Evolutionary conservation across 2,888 invertebrate genomes (phyloP).

Genomic region (Exocentrus adspersus): DNA sequence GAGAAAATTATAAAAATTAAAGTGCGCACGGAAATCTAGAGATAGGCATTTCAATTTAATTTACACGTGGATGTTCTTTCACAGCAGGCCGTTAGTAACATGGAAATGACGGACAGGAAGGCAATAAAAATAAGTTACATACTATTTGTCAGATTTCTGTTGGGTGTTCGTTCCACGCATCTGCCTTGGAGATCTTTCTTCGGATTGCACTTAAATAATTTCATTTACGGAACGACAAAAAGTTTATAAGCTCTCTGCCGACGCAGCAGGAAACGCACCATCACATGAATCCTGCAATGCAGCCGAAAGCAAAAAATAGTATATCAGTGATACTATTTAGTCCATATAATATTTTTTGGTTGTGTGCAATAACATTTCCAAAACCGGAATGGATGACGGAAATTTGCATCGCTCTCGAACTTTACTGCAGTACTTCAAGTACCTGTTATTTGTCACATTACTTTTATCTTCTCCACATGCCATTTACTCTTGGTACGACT

Average conservation of each 20-base stretch:
- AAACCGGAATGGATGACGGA: conserved; percentile 27
- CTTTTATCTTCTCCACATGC: too few relatives aligned
- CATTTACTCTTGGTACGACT: too few relatives aligned
- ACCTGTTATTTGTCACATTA: too few relatives aligned
- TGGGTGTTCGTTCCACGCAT: conserved; percentile 32
- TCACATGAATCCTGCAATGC: too few relatives aligned
- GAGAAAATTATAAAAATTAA: conserved; percentile 32
- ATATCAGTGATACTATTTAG: too few relatives aligned
- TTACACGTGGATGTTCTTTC: conserved; percentile 44
- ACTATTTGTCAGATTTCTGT: conserved; percentile 36
- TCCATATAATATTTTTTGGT: too few relatives aligned
- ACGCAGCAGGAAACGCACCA: too few relatives aligned
- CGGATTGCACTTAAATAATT: conserved; percentile 38
- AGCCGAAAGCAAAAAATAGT: too few relatives aligned
- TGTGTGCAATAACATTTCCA: too few relatives aligned
- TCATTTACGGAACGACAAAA: conserved; percentile 44
- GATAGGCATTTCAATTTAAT: conserved; percentile 39
- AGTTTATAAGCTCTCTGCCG: conserved; percentile 14
- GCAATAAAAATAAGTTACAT: conserved; percentile 35
- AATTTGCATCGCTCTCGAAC: conserved; percentile 22
- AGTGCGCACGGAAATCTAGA: conserved; percentile 26
- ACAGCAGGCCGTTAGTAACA: conserved; percentile 42
- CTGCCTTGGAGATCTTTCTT: conserved; percentile 27
- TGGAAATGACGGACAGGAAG: conserved; percentile 35
- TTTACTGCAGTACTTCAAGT: too few relatives aligned